phyloP scores from a whole-genome alignment of 2,888 invertebrate genomes.

The Melinaea marsaeus region DNA sequence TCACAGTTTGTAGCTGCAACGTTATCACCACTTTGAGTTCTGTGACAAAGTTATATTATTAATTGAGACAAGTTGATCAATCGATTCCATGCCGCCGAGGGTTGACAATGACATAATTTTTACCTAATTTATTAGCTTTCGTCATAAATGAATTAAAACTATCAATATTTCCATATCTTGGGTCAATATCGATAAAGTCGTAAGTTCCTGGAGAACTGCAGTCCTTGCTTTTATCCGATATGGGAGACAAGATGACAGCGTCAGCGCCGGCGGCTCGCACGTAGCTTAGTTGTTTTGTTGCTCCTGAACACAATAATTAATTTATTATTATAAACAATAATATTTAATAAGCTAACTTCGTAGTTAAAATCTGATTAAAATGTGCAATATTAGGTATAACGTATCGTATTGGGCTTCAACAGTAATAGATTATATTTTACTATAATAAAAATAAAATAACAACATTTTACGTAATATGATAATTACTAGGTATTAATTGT shows the following conservation, averaged over 20 bases:
- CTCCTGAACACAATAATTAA: constrained; percentile 41
- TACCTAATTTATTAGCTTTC: constrained; percentile 70
- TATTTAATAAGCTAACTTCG: no score
- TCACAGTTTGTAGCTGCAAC: constrained; percentile 74
- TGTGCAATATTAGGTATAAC: no score
- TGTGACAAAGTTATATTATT: constrained; percentile 19
- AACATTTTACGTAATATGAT: no score
- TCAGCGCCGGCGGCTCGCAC: constrained; percentile 64
- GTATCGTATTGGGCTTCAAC: no score
- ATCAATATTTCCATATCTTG: constrained; percentile 81
- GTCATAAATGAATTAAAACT: constrained; percentile 78
- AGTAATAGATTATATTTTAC: no score
- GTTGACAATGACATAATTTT: constrained; percentile 11
- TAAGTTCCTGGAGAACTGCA: constrained; percentile 89
- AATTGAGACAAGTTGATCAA: not conserved
- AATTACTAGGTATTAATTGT: no score
- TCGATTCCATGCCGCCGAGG: not conserved
- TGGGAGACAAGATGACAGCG: constrained; percentile 61
- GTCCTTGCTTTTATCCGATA: constrained; percentile 57
- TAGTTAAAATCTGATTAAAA: no score
- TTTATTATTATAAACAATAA: not conserved
- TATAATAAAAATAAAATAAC: no score
- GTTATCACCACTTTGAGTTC: constrained; percentile 67
- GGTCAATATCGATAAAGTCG: constrained; percentile 82
- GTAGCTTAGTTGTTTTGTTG: constrained; percentile 62